A percentile compares a stretch with the other conserved stretches of the same genome.
Conservation (phyloP, 2,797 vertebrate species). For the Muscicapa striata region DNA sequence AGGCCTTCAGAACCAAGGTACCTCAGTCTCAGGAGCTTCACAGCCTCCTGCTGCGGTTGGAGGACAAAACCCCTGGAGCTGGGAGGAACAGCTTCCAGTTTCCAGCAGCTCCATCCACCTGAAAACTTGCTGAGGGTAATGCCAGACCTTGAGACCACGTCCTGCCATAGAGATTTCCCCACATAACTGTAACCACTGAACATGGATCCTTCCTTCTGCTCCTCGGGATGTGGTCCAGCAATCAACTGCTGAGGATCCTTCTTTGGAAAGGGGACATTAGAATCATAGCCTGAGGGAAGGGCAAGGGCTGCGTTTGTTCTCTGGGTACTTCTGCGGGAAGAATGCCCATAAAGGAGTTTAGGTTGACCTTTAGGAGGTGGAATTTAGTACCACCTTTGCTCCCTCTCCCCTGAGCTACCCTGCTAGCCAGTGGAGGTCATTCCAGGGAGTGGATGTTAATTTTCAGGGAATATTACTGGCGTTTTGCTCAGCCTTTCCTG, state of each 20-base stretch:
- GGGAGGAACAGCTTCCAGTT: background rate
- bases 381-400: background rate
- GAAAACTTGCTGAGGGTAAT: background rate
- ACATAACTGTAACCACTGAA: fast-evolving
- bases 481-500: background rate
- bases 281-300: background rate
- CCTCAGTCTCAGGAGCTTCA: background rate
- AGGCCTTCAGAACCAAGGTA: background rate
- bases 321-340: background rate
- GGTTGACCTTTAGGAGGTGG: background rate
- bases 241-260: background rate
- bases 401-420: background rate
- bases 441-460: background rate
- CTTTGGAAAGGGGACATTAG: background rate
- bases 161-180: background rate
- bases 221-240: background rate
- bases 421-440: background rate
- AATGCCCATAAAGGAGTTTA: background rate
- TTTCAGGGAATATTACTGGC: background rate
- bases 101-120: background rate
- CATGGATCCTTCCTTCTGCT: background rate
- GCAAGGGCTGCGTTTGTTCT: background rate
- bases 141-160: background rate
- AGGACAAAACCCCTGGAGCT: background rate
- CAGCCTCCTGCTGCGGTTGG: background rate